A percentile compares a stretch with the other conserved stretches of the same genome.
Conservation (phyloP, 1,140 invertebrate species). For the Oryctes rhinoceros region DNA sequence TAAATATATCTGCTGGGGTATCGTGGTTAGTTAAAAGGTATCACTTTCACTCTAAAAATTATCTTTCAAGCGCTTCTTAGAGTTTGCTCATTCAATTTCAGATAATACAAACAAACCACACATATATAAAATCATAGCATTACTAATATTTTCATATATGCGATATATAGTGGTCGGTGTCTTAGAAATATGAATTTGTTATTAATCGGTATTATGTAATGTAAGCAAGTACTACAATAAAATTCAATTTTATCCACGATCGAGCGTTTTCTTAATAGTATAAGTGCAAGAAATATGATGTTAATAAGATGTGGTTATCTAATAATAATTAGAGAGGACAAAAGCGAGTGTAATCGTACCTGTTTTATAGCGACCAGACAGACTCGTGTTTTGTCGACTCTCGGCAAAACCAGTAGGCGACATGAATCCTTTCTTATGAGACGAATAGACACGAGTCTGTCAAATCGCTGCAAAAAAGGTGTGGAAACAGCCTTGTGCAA, state of each 20-base stretch:
- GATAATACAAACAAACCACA: not conserved
- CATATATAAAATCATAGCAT: not conserved
- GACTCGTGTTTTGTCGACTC: no score
- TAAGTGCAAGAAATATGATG: no score
- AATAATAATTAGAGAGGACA: no score
- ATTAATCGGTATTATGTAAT: not conserved
- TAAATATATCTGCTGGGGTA: no score
- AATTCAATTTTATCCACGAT: not conserved
- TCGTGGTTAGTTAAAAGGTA: not conserved
- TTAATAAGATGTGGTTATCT: no score
- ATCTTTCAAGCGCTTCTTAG: not conserved
- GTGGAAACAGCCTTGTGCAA: no score
- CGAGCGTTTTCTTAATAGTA: not conserved
- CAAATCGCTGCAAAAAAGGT: no score
- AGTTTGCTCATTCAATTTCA: slow-evolving; percentile 15
- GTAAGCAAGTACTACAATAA: slow-evolving; percentile 23
- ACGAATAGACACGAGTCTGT: no score
- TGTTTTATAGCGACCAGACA: no score
- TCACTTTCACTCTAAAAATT: slow-evolving; percentile 10
- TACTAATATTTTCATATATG: slow-evolving; percentile 31
- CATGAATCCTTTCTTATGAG: no score
- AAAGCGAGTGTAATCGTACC: no score
- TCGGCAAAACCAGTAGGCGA: no score
- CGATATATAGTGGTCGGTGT: slow-evolving; percentile 18
- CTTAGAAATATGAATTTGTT: slow-evolving; percentile 3